Base-by-base conservation (phyloP, 2,888 invertebrate species). In the Ypsolopha sequella region DNA sequence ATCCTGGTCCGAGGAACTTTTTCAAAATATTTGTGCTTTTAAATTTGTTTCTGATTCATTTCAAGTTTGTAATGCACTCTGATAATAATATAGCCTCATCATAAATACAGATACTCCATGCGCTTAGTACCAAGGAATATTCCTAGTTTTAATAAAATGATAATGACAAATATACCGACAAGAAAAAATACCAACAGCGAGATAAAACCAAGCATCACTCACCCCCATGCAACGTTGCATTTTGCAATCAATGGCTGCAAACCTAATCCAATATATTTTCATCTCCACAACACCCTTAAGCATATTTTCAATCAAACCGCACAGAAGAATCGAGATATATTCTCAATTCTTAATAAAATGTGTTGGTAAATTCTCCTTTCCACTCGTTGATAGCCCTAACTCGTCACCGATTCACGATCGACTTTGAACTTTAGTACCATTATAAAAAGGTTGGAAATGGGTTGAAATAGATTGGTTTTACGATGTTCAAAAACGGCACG, bases 271-370 rank as follows among this genome's bases (percentile, higher is more conserved):
- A 76, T 73, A 62, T 70, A 61, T 47, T 39, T 60, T 55, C 62
- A 58, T 54, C 60, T 61, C 59, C 60, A 66, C 69, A 72, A 73
- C 74, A 67, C 61, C 69, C 64, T 70, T 76, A 80, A 80, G 76
- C 80, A 80, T 81, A 80, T 78, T 81, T 73, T 76, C 80, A 81
- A 84, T 82, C 82, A 79, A 78, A 80, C 77, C 71, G 59, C 73
- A 73, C 68, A 68, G 64, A 70, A 61, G 66, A 70, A 73, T 66
- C 68, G 69, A 73, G 71, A 72, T 70, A 70, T 68, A 76, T 73
- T 71, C 70, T 65, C 66, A 61, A 69, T 76, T 76, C 82, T 75
- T 79, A 81, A 80, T 79, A 81, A 81, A 82, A 84, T 77, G 80
- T 79, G 74, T 79, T 73, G 73, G 72, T 76, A 68, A 75, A 75